Conservation (phyloP, 2,888 invertebrate species). For the Cataglyphis rosenhaueri region DNA sequence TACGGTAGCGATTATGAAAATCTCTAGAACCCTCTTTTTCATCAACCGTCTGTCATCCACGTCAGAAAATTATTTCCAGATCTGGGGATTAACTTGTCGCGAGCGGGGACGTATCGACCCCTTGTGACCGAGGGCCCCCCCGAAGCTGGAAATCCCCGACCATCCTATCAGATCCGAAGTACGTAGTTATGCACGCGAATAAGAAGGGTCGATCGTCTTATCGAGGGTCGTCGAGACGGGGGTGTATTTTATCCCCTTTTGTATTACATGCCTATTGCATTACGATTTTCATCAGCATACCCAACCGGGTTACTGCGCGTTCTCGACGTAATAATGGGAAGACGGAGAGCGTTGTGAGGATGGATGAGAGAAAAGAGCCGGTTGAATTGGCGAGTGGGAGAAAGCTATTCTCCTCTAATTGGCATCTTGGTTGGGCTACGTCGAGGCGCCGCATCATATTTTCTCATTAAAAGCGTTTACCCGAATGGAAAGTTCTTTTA, state of each 20-base stretch:
- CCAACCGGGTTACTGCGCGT: slow-evolving; percentile 63
- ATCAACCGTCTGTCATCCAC: slow-evolving; percentile 39
- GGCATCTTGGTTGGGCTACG: slow-evolving; percentile 76
- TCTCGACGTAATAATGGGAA: slow-evolving; percentile 71
- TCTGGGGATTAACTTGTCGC: slow-evolving; percentile 68
- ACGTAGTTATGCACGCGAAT: slow-evolving; percentile 75
- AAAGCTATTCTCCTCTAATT: slow-evolving; percentile 78
- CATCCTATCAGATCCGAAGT: slow-evolving; percentile 67
- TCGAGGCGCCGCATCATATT: slow-evolving; percentile 78
- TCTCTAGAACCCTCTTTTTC: slow-evolving; percentile 48
- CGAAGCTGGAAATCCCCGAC: slow-evolving; percentile 51
- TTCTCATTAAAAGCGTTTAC: slow-evolving; percentile 79
- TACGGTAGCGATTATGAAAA: slow-evolving; percentile 41
- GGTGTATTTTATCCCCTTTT: slow-evolving; percentile 71
- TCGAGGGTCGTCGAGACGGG: slow-evolving; percentile 65
- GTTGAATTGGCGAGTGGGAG: slow-evolving; percentile 36
- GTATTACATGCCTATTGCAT: slow-evolving; percentile 83
- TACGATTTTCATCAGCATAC: slow-evolving; percentile 83
- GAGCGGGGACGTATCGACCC: slow-evolving; percentile 49
- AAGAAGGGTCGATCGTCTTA: slow-evolving; percentile 77
- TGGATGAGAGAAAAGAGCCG: slow-evolving; percentile 7
- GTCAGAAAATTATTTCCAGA: slow-evolving; percentile 69
- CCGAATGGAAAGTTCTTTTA: slow-evolving; percentile 76
- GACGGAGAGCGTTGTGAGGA: slow-evolving; percentile 35
- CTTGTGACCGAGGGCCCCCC: slow-evolving; percentile 46